Base-by-base conservation (phyloP, 2,888 invertebrate genomes). In the Rambutsinella grinnellia region DNA sequence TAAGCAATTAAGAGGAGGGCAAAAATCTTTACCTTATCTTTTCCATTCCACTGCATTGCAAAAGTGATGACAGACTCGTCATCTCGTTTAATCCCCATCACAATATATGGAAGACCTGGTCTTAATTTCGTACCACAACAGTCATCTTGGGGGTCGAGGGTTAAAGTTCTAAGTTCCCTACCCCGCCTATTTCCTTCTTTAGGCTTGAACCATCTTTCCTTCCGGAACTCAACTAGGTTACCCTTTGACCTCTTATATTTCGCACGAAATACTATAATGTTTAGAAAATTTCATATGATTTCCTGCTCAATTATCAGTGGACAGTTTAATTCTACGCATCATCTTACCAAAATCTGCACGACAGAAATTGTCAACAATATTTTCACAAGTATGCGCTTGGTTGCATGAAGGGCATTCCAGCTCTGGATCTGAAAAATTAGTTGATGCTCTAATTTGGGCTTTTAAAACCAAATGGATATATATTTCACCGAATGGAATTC, bases 301-400 rank as follows among this genome's bases (percentile, higher is more conserved):
- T 28, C 15, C 3, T 58, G 6, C 24, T n/a, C n/a, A n/a, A n/a
- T n/a, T n/a, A n/a, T n/a, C 17, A 53, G 8, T 53, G 17, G 21
- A 17, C n/a, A 13, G 8, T 53, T 17, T n/a, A 17, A 10, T 10
- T n/a, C n/a, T n/a, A n/a, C n/a, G n/a, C n/a, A n/a, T n/a, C n/a
- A 27, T n/a, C 53, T 72, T 85, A 90, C 90, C 90, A 80, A 89
- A 87, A 66, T 88, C 87, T 17, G 90, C 87, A 69, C 89, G 85
- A 83, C 90, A 90, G 84, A 87, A 90, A 84, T 89, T 88, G 85
- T 91, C 90, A 78, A 91, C 86, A 74, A 91, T 88, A 81, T 90
- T 90, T 85, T 91, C 90, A 83, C 89, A 90, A 3, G 90, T 90
- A 71, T 88, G 87, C 1, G 89, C 89, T 82, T 90, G 90, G 69